A percentile compares a stretch with the other conserved stretches of the same genome.
Conservation (phyloP, 1,140 invertebrate species). For the Drosophila simulans region DNA sequence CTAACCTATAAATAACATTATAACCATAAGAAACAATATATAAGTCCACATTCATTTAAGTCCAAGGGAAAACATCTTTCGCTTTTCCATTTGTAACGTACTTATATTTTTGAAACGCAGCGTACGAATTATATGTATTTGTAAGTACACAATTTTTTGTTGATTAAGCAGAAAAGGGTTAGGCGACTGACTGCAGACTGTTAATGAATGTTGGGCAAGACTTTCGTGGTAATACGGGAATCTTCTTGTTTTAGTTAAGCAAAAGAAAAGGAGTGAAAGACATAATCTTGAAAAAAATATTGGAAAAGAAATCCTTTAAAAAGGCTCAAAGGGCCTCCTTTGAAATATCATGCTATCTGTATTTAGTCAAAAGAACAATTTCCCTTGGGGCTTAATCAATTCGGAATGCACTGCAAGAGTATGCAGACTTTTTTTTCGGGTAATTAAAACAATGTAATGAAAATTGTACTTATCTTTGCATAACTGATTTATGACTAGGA, state of each 20-base stretch:
- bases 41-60: no score
- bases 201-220: slow-evolving; percentile 50
- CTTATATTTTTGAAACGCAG: background rate
- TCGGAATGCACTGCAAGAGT: background rate
- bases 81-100: no score
- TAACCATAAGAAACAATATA: no score
- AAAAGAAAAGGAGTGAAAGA: slow-evolving; percentile 8
- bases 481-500: background rate
- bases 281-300: slow-evolving; percentile 40
- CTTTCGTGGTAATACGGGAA: slow-evolving; percentile 25
- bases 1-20: background rate
- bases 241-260: slow-evolving; percentile 8
- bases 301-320: slow-evolving; percentile 27
- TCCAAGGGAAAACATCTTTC: background rate
- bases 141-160: slow-evolving; percentile 41
- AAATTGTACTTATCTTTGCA: background rate
- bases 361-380: slow-evolving; percentile 42
- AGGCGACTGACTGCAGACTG: slow-evolving; percentile 30
- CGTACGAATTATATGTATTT: slow-evolving; percentile 36
- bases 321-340: slow-evolving; percentile 18
- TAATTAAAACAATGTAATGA: background rate
- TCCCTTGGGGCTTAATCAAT: slow-evolving; percentile 42
- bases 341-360: slow-evolving; percentile 39
- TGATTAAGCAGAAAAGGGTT: slow-evolving; percentile 51
- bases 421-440: background rate